Conservation (phyloP, 2,888 invertebrate genomes). For the Calameuta pallipes region DNA sequence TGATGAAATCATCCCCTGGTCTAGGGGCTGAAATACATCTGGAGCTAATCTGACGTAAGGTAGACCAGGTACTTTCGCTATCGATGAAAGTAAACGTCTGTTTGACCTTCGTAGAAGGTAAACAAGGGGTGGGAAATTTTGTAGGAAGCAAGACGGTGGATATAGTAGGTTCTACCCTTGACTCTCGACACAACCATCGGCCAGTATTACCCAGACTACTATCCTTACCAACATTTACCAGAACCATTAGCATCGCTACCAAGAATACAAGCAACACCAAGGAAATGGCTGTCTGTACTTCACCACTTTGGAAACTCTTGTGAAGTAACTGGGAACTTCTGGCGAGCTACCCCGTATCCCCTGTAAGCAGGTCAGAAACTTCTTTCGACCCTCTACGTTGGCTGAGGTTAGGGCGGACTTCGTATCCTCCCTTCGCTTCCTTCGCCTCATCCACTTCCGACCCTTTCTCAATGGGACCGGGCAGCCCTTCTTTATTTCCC, state of each 20-base stretch:
- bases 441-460: conserved; percentile 7
- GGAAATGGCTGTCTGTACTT: conserved; percentile 42
- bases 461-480: neutral
- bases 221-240: neutral
- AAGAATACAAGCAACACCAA: neutral
- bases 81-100: conserved; percentile 41
- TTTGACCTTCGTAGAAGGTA: conserved; percentile 43
- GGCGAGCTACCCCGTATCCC: conserved; percentile 36
- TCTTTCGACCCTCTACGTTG: conserved; percentile 61
- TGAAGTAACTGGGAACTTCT: conserved; percentile 58
- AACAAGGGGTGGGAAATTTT: conserved; percentile 30
- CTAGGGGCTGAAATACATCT: conserved; percentile 23
- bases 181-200: neutral
- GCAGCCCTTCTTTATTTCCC: neutral
- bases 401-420: conserved; percentile 56
- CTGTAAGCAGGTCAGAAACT: conserved; percentile 65
- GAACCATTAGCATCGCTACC: neutral
- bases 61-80: conserved; percentile 38
- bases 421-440: conserved; percentile 19
- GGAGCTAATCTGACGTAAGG: conserved; percentile 7
- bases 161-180: conserved; percentile 9
- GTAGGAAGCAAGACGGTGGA: conserved; percentile 26
- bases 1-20: conserved; percentile 41
- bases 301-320: conserved; percentile 60
- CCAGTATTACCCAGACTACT: neutral